phyloP scores from a whole-genome alignment of 1,140 invertebrate species.

The Vollenhovia emeryi region DNA sequence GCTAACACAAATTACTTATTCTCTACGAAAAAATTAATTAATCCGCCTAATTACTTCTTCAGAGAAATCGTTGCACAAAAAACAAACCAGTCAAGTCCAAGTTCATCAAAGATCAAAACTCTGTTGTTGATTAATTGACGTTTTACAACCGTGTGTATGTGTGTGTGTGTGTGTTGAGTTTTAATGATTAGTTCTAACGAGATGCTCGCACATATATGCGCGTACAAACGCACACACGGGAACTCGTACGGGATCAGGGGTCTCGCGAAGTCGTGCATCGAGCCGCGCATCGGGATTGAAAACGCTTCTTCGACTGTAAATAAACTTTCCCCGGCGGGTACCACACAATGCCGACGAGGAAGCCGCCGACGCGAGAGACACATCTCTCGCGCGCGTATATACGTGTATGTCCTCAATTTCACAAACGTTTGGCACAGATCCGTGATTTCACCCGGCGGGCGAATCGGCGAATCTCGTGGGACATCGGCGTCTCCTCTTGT shows the following conservation, averaged over 20 bases:
- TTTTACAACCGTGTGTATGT: not conserved
- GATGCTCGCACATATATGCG: not conserved
- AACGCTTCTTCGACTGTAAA: constrained; percentile 75
- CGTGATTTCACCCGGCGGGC: constrained; percentile 78
- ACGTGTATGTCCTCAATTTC: constrained; percentile 80
- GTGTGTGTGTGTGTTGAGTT: constrained; percentile 29
- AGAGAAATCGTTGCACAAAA: not conserved
- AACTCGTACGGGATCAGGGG: constrained; percentile 64
- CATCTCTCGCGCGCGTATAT: constrained; percentile 45
- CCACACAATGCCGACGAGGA: constrained; percentile 60
- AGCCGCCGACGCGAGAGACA: constrained; percentile 45
- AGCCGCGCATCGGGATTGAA: constrained; percentile 70
- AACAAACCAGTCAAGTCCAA: not conserved
- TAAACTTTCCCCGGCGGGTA: constrained; percentile 76
- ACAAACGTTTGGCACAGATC: constrained; percentile 81
- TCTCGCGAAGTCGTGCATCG: constrained; percentile 71
- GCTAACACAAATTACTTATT: not conserved
- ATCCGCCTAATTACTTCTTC: not conserved
- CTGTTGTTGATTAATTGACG: not conserved
- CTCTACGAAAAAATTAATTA: not conserved
- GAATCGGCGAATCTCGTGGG: constrained; percentile 73
- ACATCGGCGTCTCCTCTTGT: constrained; percentile 9
- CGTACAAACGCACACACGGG: not conserved
- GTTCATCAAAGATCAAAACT: not conserved
- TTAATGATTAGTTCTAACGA: constrained; percentile 61